Percentiles rank a stretch among this genome's conserved stretches.
Evolutionary conservation across 1,140 invertebrate species (phyloP).

Genomic region (Listronotus bonariensis): DNA sequence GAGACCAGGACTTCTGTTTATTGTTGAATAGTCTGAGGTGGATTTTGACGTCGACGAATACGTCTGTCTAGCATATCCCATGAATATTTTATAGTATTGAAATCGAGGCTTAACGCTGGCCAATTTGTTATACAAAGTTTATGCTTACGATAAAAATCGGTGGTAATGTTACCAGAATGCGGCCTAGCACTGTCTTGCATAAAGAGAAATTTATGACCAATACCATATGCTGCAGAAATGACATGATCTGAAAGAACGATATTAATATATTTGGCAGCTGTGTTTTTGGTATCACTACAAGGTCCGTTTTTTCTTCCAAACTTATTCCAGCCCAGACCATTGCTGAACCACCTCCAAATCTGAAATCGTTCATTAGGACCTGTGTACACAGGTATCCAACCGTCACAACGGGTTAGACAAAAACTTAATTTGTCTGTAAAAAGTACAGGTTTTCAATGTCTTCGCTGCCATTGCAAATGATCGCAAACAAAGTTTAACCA

Average conservation of each 20-base stretch:
- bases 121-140: background rate
- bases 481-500: too few species aligned
- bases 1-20: background rate
- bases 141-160: background rate
- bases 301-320: too few species aligned
- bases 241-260: conserved; percentile 10
- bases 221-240: background rate
- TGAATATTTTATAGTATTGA: background rate
- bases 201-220: background rate
- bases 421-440: too few species aligned
- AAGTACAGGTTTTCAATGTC: too few species aligned
- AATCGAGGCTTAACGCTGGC: conserved; percentile 1
- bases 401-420: too few species aligned
- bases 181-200: background rate
- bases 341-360: too few species aligned
- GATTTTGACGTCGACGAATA: background rate
- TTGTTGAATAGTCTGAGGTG: conserved; percentile 7
- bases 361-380: too few species aligned
- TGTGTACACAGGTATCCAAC: too few species aligned
- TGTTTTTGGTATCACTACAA: too few species aligned
- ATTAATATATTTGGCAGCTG: background rate
- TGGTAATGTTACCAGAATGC: conserved; percentile 1
- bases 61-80: too few species aligned
- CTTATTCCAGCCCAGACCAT: too few species aligned
- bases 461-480: too few species aligned